Evolutionary conservation across 2,113 vertebrate genomes (phyloP).

Genomic region (Psettodes erumei): DNA sequence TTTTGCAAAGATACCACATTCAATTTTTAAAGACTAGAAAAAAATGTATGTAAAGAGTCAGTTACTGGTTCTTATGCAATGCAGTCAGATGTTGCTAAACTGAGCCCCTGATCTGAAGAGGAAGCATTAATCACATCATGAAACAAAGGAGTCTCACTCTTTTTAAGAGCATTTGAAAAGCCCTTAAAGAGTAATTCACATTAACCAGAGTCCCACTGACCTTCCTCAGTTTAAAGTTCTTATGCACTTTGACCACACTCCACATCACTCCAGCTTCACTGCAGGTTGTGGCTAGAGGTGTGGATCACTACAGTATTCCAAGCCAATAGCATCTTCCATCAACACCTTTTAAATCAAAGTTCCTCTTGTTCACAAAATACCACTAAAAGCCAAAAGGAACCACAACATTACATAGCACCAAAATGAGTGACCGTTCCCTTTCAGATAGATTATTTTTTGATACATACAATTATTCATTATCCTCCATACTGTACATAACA

Average conservation of each 20-base stretch:
- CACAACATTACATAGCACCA: too few species aligned
- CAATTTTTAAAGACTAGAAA: too few species aligned
- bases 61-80: constrained; percentile 53
- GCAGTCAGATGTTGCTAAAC: constrained; percentile 48
- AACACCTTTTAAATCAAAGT: not conserved
- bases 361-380: not conserved
- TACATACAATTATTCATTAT: not conserved
- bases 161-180: not conserved
- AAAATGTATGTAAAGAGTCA: constrained; percentile 6
- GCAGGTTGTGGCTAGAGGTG: not conserved
- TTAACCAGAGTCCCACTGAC: too few species aligned
- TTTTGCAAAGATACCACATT: too few species aligned
- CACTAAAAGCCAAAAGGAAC: not conserved
- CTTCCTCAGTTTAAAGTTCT: not conserved
- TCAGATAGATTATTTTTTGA: not conserved
- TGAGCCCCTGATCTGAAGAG: constrained; percentile 50
- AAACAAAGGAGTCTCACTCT: constrained; percentile 15
- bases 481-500: not conserved
- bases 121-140: constrained; percentile 56
- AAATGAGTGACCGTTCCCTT: not conserved
- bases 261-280: not conserved
- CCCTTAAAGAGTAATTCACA: not conserved
- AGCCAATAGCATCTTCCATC: not conserved
- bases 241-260: not conserved
- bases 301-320: too few species aligned